Percentiles rank a stretch among this genome's conserved stretches.
Evolutionary conservation across 1,140 invertebrate genomes (phyloP).

Genomic region (Heterodera schachtii): DNA sequence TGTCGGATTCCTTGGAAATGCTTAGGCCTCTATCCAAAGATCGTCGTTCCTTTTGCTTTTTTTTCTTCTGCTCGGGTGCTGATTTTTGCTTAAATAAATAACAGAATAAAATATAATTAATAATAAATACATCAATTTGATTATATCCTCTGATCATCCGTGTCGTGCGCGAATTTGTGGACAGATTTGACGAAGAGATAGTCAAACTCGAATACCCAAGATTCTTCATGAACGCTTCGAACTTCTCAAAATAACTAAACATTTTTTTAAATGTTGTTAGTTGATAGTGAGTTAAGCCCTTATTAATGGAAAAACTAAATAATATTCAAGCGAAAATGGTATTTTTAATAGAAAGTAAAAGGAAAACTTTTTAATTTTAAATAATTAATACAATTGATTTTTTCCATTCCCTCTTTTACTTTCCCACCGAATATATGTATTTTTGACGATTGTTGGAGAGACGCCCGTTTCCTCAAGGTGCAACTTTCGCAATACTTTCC

Average conservation of each 20-base stretch:
- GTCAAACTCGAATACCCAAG: conserved; percentile 42
- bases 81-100: background rate
- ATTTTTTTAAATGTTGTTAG: background rate
- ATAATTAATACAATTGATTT: no score
- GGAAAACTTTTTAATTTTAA: no score
- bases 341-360: no score
- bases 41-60: background rate
- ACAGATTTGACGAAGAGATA: conserved; percentile 13
- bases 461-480: conserved; percentile 31
- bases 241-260: conserved; percentile 46
- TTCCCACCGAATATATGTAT: conserved; percentile 31
- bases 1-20: background rate
- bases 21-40: background rate
- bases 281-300: no score
- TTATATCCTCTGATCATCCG: conserved; percentile 26
- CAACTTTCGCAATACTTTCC: conserved; percentile 31
- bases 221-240: conserved; percentile 44
- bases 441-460: conserved; percentile 36
- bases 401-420: no score
- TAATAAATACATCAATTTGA: background rate
- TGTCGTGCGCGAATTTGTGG: conserved; percentile 24
- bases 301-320: no score
- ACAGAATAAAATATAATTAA: background rate
- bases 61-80: background rate
- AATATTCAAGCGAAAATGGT: no score